Evolutionary conservation across 2,888 invertebrate species (phyloP), one percentile per base, ranked within the genome.

Genomic region (Scaptodrosophila latifasciaeformis): DNA sequence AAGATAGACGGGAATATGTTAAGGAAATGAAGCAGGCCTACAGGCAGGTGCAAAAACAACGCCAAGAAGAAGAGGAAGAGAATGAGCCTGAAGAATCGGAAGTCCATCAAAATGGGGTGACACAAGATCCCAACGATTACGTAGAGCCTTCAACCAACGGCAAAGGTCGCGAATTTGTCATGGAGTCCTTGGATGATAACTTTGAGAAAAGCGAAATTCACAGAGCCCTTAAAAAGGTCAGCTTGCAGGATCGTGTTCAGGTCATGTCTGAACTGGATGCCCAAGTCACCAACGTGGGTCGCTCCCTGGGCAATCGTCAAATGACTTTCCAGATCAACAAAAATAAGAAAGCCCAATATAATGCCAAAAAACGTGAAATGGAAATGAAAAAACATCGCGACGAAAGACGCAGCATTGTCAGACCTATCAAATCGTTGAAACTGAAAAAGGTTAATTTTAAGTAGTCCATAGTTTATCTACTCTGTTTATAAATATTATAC

Each of bases 1-100:
- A 95, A 67, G 95, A 96, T 82, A 94, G 95, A 49, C 90, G 91
- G 58, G 89, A 90, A 3, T 95, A 93, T 92, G 90, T 90, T 0
- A 91, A 92, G 79, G 94, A 96, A 86, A 90, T 95, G 53, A 93
- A 93, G 78, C 92, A 92, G 88, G 91, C 82, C 72, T 88, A 83
- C 88, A 90, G 84, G 83, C 88, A 76, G 77, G 87, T 83, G 47
- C 86, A 74, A 81, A 82, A 70, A 78, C 80, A 83, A 61, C 69
- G 85, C 71, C 69, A 85, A 82, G 66, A 84, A 68, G 67, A 83
- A 55, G 58, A 75, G 10, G 60, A 75, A 9, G 75, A 72, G 6
- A 68, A 78, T n/a, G 67, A 83, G 39, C 75, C 83, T 35, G 81
- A 85, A 12, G 82, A 86, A 42, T 79, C 83, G 40, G 78, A 80